Conservation (phyloP, 2,113 vertebrate species). For the Prionailurus viverrinus region DNA sequence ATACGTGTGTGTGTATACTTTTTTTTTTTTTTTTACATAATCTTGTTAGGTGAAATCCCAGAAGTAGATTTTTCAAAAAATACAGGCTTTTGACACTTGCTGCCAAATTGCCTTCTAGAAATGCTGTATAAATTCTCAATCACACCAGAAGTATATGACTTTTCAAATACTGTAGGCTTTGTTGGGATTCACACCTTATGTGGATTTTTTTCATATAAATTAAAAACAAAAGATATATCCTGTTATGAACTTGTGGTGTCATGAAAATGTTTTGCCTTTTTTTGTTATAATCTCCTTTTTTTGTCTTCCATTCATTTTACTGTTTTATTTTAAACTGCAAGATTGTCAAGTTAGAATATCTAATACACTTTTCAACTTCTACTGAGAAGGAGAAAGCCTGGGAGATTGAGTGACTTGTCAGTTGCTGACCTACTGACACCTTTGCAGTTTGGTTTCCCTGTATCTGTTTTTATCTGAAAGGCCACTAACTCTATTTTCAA, state of each 20-base stretch:
- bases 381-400: neutral
- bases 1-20: too few relatives aligned
- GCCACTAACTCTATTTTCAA: neutral
- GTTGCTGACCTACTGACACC: neutral
- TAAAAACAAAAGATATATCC: neutral
- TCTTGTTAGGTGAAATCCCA: neutral
- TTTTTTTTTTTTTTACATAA: neutral
- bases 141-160: neutral
- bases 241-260: neutral
- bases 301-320: constrained; percentile 14
- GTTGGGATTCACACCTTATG: neutral
- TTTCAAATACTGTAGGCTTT: neutral
- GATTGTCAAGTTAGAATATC: neutral
- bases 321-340: neutral
- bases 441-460: neutral
- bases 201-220: neutral
- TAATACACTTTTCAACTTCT: neutral
- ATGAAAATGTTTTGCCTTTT: neutral
- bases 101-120: neutral
- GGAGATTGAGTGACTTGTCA: neutral
- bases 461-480: neutral
- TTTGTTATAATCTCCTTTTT: neutral
- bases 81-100: neutral
- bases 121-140: constrained; percentile 36
- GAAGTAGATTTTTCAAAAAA: neutral